These are phyloP conservation scores for Bombycilla garrulus DNA, from an alignment of 2,113 vertebrate species.

Conservation along the genomic window DNA sequence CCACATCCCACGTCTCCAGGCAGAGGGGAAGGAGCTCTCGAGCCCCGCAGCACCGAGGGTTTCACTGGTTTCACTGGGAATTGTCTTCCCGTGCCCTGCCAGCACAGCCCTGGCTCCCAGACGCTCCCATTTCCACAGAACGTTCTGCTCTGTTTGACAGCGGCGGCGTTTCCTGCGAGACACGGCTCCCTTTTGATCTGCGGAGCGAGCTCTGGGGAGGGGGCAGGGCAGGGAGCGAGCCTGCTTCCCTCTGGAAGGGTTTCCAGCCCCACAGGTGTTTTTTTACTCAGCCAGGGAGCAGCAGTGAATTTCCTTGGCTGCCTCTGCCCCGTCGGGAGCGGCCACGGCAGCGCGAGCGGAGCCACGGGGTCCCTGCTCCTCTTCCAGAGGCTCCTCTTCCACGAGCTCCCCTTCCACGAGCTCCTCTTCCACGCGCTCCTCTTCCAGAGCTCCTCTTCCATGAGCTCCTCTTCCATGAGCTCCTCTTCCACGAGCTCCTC, in stretches of 20 bases:
- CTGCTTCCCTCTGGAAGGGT: neutral
- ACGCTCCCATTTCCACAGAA: neutral
- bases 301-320: neutral
- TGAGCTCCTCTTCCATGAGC: neutral
- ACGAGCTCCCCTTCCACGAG: neutral
- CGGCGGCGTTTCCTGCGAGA: neutral
- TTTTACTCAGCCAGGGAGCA: neutral
- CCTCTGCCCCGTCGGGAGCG: neutral
- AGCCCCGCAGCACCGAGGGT: neutral
- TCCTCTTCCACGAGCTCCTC: neutral
- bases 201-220: neutral
- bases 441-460: neutral
- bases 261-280: conserved; percentile 52
- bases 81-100: neutral
- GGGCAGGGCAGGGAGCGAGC: conserved; percentile 19
- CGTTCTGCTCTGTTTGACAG: conserved; percentile 46
- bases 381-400: neutral
- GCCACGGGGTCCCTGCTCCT: neutral
- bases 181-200: conserved; percentile 41
- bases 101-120: neutral
- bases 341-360: neutral
- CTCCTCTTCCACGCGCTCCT: too few species aligned
- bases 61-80: neutral
- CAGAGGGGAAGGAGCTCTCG: neutral
- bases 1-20: rapidly evolving